phyloP scores from a whole-genome alignment of 1,140 invertebrate species.

The Heterodera carotae region DNA sequence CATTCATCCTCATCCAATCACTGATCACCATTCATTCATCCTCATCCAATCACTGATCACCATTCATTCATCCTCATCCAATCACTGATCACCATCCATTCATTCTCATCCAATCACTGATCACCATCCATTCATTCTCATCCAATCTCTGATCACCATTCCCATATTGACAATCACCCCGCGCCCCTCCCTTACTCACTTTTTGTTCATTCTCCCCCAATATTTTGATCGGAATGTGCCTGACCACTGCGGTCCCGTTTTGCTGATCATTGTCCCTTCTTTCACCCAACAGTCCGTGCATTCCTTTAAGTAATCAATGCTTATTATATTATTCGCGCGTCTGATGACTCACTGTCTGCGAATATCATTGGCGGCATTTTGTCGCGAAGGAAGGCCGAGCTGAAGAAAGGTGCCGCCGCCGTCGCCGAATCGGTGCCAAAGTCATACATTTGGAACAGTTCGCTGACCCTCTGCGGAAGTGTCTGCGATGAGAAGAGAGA shows the following conservation, averaged over 20 bases:
- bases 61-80: no score
- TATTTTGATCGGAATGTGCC: conserved; percentile 13
- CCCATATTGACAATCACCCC: no score
- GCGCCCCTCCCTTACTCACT: not conserved
- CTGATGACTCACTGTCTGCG: conserved; percentile 5
- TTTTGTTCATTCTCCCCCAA: not conserved
- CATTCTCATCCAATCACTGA: no score
- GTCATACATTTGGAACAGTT: conserved; percentile 44
- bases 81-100: no score
- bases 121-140: no score
- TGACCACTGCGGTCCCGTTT: conserved; percentile 1
- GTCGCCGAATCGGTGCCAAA: not conserved
- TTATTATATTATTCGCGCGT: not conserved
- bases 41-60: no score
- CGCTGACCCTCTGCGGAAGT: conserved; percentile 30
- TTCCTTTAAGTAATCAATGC: not conserved
- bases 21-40: not conserved
- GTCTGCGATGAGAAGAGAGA: not conserved
- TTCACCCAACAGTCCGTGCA: not conserved
- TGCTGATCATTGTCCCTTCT: not conserved
- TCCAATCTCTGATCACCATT: no score
- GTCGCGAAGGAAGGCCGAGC: conserved; percentile 38
- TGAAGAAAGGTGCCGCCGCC: conserved; percentile 23
- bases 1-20: not conserved
- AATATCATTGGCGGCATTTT: conserved; percentile 36